These are phyloP conservation scores for Porites evermanni DNA, from an alignment of 92 coral and sea anemone genomes.

Conservation along the genomic window DNA sequence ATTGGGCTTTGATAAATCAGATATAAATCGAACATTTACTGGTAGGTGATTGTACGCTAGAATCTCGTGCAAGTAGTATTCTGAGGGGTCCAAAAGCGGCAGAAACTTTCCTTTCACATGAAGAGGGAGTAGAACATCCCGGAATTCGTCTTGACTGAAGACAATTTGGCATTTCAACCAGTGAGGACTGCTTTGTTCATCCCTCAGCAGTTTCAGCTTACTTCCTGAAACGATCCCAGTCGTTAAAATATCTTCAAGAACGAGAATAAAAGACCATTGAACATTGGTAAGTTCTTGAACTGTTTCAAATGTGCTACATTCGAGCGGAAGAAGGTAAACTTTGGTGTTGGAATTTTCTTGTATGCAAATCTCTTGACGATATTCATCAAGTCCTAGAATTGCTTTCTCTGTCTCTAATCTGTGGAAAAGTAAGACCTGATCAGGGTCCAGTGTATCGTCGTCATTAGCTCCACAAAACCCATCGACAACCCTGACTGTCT, in stretches of 20 bases:
- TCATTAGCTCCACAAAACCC: conserved; percentile 58
- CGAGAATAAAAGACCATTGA: conserved; percentile 55
- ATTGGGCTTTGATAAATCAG: neutral
- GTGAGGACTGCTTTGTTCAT: conserved; percentile 29
- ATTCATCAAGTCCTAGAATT: conserved; percentile 53
- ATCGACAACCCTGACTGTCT: conserved; percentile 37
- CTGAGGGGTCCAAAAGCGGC: conserved; percentile 58
- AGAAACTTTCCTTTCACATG: conserved; percentile 63
- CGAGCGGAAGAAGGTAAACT: conserved; percentile 60
- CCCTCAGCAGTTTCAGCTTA: conserved; percentile 29
- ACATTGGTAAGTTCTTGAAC: conserved; percentile 50
- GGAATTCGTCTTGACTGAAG: neutral
- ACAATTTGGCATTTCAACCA: conserved; percentile 41
- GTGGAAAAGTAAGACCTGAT: conserved; percentile 51
- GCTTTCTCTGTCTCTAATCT: conserved; percentile 44
- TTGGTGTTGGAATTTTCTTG: conserved; percentile 52
- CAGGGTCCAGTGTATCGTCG: conserved; percentile 57
- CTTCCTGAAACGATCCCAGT: conserved; percentile 47
- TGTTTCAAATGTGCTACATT: conserved; percentile 17
- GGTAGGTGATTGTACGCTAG: conserved; percentile 40
- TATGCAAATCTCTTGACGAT: conserved; percentile 52
- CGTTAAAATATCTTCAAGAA: conserved; percentile 59
- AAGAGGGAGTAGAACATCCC: conserved; percentile 43
- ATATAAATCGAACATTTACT: conserved; percentile 57
- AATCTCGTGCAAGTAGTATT: conserved; percentile 57